phyloP scores from a whole-genome alignment of 2,888 invertebrate genomes.

The Nemapogon koenigi region DNA sequence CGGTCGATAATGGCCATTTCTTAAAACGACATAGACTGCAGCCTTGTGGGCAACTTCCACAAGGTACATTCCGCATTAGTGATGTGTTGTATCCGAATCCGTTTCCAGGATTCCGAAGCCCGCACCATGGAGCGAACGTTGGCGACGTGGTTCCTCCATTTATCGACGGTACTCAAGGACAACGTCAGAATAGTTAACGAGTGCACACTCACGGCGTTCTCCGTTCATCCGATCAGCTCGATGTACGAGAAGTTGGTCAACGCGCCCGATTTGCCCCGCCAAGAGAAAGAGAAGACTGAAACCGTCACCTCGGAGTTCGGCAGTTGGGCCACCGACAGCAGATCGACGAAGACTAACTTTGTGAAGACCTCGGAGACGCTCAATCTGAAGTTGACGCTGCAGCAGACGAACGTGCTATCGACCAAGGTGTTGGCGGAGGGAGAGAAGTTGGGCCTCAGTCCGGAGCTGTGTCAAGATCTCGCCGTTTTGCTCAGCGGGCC shows the following conservation, averaged over 20 bases:
- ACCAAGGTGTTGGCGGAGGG: conserved; percentile 65
- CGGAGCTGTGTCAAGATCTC: conserved; percentile 73
- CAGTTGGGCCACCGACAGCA: conserved; percentile 54
- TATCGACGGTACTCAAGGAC: conserved; percentile 66
- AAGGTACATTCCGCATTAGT: too few species aligned
- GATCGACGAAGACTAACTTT: conserved; percentile 46
- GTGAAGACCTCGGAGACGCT: conserved; percentile 55
- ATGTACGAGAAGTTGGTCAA: conserved; percentile 64
- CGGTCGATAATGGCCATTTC: too few species aligned
- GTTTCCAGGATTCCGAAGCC: conserved; percentile 55
- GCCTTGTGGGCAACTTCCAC: too few species aligned
- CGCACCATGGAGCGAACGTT: conserved; percentile 57
- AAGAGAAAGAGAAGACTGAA: too few species aligned
- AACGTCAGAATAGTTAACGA: conserved; percentile 71
- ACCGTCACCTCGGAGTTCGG: conserved; percentile 35
- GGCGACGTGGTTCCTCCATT: conserved; percentile 67
- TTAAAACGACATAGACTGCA: too few species aligned
- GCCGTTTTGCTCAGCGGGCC: conserved; percentile 74
- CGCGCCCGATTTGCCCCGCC: conserved; percentile 29
- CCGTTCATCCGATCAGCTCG: conserved; percentile 70
- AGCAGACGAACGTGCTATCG: conserved; percentile 61
- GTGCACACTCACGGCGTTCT: conserved; percentile 78
- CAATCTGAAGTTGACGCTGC: conserved; percentile 41
- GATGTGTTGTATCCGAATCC: too few species aligned
- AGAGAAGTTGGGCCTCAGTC: conserved; percentile 69